phyloP scores from a whole-genome alignment of 2,888 invertebrate species.

The Leptinotarsa tumamoca region DNA sequence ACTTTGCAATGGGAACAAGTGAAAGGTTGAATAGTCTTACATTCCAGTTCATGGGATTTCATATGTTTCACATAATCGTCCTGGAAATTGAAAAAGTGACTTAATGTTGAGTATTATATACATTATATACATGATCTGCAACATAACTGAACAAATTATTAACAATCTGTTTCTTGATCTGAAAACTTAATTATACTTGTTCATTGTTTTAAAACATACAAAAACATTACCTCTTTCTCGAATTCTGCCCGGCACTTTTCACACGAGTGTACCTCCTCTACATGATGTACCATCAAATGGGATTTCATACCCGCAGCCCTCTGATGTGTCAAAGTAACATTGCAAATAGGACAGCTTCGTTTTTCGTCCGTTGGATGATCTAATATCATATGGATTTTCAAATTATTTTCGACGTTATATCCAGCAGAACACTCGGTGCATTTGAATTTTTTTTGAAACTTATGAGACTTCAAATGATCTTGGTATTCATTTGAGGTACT shows the following conservation, averaged over 20 bases:
- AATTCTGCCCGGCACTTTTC: slow-evolving; percentile 62
- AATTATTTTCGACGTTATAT: slow-evolving; percentile 63
- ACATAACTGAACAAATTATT: too few relatives aligned
- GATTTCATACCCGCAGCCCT: slow-evolving; percentile 63
- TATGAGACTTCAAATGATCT: slow-evolving; percentile 60
- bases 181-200: too few relatives aligned
- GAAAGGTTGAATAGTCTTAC: slow-evolving; percentile 54
- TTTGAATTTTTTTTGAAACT: slow-evolving; percentile 59
- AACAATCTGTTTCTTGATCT: too few relatives aligned
- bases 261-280: slow-evolving; percentile 63
- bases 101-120: slow-evolving; percentile 9
- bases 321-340: slow-evolving; percentile 58
- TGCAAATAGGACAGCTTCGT: slow-evolving; percentile 62
- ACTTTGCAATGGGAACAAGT: slow-evolving; percentile 72
- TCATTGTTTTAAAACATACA: not conserved
- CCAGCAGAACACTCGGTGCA: slow-evolving; percentile 60
- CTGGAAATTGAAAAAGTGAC: slow-evolving; percentile 55
- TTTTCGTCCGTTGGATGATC: slow-evolving; percentile 57
- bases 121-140: not conserved
- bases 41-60: slow-evolving; percentile 44
- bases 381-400: slow-evolving; percentile 61
- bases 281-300: slow-evolving; percentile 63
- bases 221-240: slow-evolving; percentile 58
- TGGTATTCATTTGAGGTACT: slow-evolving; percentile 53
- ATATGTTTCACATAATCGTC: slow-evolving; percentile 69